Base-by-base conservation (phyloP, 2,888 invertebrate genomes). In the Sceliomorpha sp. region DNA sequence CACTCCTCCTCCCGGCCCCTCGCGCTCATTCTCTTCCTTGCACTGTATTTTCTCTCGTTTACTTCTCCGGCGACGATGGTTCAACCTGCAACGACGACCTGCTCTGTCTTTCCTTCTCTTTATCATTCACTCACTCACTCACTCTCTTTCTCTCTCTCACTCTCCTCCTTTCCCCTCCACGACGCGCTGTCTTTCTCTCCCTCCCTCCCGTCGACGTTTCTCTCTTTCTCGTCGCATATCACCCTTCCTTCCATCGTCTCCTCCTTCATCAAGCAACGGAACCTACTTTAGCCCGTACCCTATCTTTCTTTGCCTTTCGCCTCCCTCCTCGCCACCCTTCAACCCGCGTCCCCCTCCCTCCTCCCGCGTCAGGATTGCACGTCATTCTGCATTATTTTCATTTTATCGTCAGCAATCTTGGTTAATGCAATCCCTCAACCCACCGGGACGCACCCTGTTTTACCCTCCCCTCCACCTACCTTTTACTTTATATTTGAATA, bases 321-420 rank as follows among this genome's bases (percentile, higher is more conserved):
- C 60, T 34, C 59, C n/a, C n/a, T n/a, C n/a, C n/a, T n/a, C n/a
- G n/a, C n/a, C n/a, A n/a, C n/a, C n/a, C n/a, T n/a, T n/a, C n/a
- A n/a, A n/a, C n/a, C n/a, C n/a, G n/a, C n/a, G n/a, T n/a, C n/a
- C 62, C 31, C 39, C 44, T 40, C 53, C 39, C 26, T 17, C 58
- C 47, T 63, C 68, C 70, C 63, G 60, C 42, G 73, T 67, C 74
- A 69, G 62, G 68, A 69, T 69, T 69, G 78, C 81, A 75, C 84
- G 85, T 86, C 86, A 81, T 86, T 86, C 80, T 80, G 82, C 82
- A 85, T 87, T 86, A 87, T 85, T 85, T 86, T 85, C 86, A 84
- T 86, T 87, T 87, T 86, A 85, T 86, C 86, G 84, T 82, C 85
- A 79, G 87, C 85, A 86, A 87, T 86, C 86, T 86, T 86, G 82